Percentiles rank a stretch among this genome's conserved stretches.
Evolutionary conservation across 2,797 vertebrate species (phyloP).

Genomic region (Coregonus suidteri): DNA sequence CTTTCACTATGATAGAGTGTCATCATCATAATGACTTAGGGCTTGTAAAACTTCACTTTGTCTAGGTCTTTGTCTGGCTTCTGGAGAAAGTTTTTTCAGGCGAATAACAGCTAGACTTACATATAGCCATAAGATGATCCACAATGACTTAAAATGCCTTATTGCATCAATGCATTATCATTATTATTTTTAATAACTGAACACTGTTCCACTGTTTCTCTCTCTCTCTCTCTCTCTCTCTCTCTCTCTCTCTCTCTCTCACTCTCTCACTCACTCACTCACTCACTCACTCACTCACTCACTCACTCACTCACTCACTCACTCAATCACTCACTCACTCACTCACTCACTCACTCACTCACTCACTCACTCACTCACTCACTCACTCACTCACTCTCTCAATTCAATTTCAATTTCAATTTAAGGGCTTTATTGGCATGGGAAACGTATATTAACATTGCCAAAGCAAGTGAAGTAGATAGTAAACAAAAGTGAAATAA

Average conservation of each 20-base stretch:
- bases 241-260: too few species aligned
- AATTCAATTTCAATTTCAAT: too few species aligned
- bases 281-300: too few species aligned
- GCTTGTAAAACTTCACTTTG: neutral
- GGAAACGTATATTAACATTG: too few species aligned
- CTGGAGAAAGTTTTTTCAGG: neutral
- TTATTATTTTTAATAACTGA: neutral
- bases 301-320: too few species aligned
- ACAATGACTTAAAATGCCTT: neutral
- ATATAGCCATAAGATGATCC: slow-evolving; percentile 17
- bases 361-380: neutral
- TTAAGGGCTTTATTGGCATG: too few species aligned
- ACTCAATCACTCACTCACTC: too few species aligned
- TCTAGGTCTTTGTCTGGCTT: neutral
- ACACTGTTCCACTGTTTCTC: slow-evolving; percentile 29
- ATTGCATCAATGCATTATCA: neutral
- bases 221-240: slow-evolving; percentile 21
- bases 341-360: slow-evolving; percentile 2
- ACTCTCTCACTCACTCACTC: too few species aligned
- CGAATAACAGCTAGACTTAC: slow-evolving; percentile 15
- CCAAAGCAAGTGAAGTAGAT: too few species aligned
- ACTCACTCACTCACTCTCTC: slow-evolving; percentile 1
- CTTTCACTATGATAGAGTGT: neutral
- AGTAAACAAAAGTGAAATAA: too few species aligned
- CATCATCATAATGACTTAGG: neutral